Conservation (phyloP, 2,888 invertebrate species). For the Creontiades dilutus region DNA sequence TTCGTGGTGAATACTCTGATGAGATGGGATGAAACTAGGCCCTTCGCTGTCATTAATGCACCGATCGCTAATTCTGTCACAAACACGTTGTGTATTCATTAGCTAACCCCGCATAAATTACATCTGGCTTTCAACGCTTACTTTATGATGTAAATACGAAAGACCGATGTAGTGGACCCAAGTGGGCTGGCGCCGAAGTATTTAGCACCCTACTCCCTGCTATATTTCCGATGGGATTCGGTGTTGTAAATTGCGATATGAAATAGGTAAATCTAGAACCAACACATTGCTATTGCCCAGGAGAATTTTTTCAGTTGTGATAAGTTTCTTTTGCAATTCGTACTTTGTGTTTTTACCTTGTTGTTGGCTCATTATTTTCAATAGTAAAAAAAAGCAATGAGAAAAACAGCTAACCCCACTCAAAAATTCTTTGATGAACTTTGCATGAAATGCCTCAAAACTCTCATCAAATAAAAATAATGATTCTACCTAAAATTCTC, state of each 20-base stretch:
- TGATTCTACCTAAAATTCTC: no score
- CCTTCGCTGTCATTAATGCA: background rate
- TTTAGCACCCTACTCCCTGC: background rate
- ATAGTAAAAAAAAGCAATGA: no score
- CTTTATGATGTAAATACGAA: slow-evolving; percentile 54
- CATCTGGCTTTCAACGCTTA: background rate
- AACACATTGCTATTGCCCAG: no score
- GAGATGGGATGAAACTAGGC: slow-evolving; percentile 8
- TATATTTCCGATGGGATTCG: background rate
- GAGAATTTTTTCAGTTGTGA: no score
- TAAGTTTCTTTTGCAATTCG: no score
- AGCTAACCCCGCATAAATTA: slow-evolving; percentile 38
- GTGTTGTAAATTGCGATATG: background rate
- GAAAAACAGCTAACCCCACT: no score
- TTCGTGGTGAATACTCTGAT: background rate
- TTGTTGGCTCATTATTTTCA: no score
- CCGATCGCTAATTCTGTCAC: slow-evolving; percentile 44
- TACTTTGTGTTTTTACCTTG: no score
- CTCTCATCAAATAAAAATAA: no score
- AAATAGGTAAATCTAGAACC: background rate
- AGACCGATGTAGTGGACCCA: slow-evolving; percentile 34
- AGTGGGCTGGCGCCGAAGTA: slow-evolving; percentile 37
- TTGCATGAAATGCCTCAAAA: no score
- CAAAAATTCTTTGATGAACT: no score
- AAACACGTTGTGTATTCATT: slow-evolving; percentile 53